Evolutionary conservation across 2,888 invertebrate species (phyloP), one percentile per base, ranked within the genome.

Genomic region (Anthophora plumipes): DNA sequence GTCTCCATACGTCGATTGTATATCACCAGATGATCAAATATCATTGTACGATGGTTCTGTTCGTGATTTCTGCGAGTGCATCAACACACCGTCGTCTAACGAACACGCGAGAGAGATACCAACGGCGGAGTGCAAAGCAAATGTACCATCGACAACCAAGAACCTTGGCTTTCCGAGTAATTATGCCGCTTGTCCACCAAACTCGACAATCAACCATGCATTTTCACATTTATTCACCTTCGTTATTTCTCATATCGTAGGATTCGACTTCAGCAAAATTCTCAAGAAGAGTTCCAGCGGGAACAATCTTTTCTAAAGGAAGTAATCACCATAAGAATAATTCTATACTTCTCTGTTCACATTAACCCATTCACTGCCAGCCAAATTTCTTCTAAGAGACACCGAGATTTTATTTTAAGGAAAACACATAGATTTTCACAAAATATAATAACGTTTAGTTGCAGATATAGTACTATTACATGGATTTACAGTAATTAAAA

Each of bases 41-140:
- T 82, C 84, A 2, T 5, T 78, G 4, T 73, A 31, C 55, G 70
- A 17, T 0, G 82, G 61, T 11, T 78, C 84, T 1, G 12, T 60
- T 11, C 72, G 50, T 22, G 55, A 77, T 48, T 82, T 79, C 39
- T 61, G 70, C 72, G 46, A 59, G 11, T 57, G 31, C n/a, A 68
- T 75, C 14, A 64, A 78, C 41, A 31, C 69, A 3, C 73, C 84
- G 1, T 1, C 39, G 0, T 1, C 46, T 5, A 7, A 55, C 5
- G 17, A 60, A 52, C 37, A 68, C 1, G 7, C 6, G 1, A 64
- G 25, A 39, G n/a, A n/a, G n/a, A n/a, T 17, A 0, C 0, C 20
- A 12, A 25, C 9, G 2, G 11, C 9, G 9, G 8, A 43, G 39
- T 5, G 12, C 12, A 55, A 55, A 2, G 41, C 43, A 12, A 52